A percentile compares a stretch with the other conserved stretches of the same genome.
These are phyloP conservation scores for Mallateleia sp. DNA, from an alignment of 2,888 invertebrate species.

Conservation along the genomic window DNA sequence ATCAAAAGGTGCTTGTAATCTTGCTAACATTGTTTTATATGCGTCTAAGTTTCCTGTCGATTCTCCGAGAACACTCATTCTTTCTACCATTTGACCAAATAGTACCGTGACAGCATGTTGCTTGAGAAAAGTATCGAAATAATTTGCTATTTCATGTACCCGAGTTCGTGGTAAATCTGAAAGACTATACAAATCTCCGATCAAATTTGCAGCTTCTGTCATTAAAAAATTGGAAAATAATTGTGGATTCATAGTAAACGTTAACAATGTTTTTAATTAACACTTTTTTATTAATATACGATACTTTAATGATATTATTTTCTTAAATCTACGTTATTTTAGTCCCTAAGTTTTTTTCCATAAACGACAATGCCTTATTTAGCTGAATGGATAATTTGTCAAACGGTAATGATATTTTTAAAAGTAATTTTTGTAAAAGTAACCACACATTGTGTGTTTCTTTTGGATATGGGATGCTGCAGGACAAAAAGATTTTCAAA, in stretches of 20 bases:
- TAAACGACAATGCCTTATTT: neutral
- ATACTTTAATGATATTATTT: neutral
- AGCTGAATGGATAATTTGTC: neutral
- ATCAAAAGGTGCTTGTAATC: neutral
- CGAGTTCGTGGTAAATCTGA: constrained; percentile 41
- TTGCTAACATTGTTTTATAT: neutral
- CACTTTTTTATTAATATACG: too few relatives aligned
- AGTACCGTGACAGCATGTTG: constrained; percentile 29
- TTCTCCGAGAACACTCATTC: constrained; percentile 20
- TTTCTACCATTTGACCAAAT: constrained; percentile 15
- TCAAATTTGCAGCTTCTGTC: constrained; percentile 13
- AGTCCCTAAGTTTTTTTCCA: neutral
- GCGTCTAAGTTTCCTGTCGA: neutral
- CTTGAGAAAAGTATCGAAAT: constrained; percentile 21
- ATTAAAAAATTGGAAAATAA: constrained; percentile 9
- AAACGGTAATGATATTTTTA: neutral
- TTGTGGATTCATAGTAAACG: constrained; percentile 25
- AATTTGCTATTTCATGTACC: constrained; percentile 43
- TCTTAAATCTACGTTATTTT: constrained; percentile 2
- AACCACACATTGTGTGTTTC: neutral
- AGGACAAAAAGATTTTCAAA: neutral
- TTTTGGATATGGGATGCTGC: neutral
- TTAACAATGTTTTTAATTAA: neutral
- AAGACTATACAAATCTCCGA: constrained; percentile 35
- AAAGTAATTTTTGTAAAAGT: neutral